A percentile compares a stretch with the other conserved stretches of the same genome.
phyloP scores from a whole-genome alignment of 1,140 invertebrate genomes.

The Psix sp. region DNA sequence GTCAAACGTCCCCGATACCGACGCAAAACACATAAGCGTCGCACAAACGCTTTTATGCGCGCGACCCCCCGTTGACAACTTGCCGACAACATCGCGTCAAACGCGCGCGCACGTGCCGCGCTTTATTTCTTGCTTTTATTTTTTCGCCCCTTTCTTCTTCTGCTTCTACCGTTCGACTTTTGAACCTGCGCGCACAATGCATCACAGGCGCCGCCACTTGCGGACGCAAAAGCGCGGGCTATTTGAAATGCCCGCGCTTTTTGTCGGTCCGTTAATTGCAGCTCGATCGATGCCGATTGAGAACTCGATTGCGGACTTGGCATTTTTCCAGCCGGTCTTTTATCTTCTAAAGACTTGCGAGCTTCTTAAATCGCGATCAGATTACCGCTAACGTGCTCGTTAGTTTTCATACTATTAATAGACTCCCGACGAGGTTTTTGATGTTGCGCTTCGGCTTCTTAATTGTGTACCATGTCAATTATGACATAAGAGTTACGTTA shows the following conservation, averaged over 20 bases:
- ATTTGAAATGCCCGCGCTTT: conserved; percentile 13
- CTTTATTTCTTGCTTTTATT: conserved; percentile 11
- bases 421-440: conserved; percentile 13
- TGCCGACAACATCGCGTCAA: conserved; percentile 43
- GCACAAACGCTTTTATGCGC: conserved; percentile 45
- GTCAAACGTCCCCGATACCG: conserved; percentile 69
- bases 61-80: conserved; percentile 18
- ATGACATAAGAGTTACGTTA: too few species aligned
- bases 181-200: conserved; percentile 33
- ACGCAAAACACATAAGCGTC: conserved; percentile 46
- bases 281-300: conserved; percentile 36
- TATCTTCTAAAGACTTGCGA: conserved; percentile 23
- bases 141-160: conserved; percentile 59
- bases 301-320: conserved; percentile 37
- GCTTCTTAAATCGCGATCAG: conserved; percentile 36
- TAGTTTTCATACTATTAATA: conserved; percentile 45
- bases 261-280: conserved; percentile 46
- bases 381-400: conserved; percentile 38
- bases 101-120: conserved; percentile 32
- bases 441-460: conserved; percentile 22
- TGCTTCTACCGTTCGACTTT: conserved; percentile 6
- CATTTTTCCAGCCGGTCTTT: conserved; percentile 41
- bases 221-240: conserved; percentile 6
- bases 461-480: too few species aligned
- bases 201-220: conserved; percentile 36